A percentile compares a stretch with the other conserved stretches of the same genome.
phyloP scores from a whole-genome alignment of 2,888 invertebrate species.

The Fissipunctia ypsillon region DNA sequence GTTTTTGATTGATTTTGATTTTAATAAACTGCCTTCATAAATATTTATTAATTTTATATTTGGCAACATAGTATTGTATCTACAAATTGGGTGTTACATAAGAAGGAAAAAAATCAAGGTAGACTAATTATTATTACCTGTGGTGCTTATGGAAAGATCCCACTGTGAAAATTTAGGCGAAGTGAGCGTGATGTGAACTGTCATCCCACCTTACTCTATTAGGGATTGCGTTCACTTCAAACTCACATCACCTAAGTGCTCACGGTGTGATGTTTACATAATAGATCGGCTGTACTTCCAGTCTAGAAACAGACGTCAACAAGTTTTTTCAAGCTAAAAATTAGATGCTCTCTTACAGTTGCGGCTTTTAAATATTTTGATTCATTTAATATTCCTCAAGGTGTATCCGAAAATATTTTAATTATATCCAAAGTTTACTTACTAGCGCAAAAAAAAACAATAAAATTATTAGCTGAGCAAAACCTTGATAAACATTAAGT shows the following conservation, averaged over 20 bases:
- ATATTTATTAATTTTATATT: neutral
- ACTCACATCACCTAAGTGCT: no score
- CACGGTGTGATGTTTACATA: no score
- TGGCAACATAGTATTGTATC: neutral
- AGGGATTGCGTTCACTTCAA: no score
- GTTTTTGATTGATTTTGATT: no score
- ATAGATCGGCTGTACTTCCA: no score
- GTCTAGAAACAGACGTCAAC: neutral
- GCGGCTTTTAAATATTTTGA: neutral
- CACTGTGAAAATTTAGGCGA: no score
- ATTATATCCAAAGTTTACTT: neutral
- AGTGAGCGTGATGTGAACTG: no score
- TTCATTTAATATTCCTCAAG: neutral
- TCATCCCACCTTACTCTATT: no score
- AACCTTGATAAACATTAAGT: conserved; percentile 51
- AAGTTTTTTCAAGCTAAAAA: neutral
- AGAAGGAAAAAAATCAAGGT: neutral
- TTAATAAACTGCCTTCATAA: neutral
- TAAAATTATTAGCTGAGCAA: conserved; percentile 21
- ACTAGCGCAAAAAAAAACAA: conserved; percentile 32
- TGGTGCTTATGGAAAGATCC: no score
- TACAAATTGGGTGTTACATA: neutral
- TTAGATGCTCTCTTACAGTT: neutral
- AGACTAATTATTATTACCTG: no score
- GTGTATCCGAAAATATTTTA: neutral